These are phyloP conservation scores for Neotoma lepida DNA, from an alignment of 2,113 vertebrate species.

Conservation along the genomic window DNA sequence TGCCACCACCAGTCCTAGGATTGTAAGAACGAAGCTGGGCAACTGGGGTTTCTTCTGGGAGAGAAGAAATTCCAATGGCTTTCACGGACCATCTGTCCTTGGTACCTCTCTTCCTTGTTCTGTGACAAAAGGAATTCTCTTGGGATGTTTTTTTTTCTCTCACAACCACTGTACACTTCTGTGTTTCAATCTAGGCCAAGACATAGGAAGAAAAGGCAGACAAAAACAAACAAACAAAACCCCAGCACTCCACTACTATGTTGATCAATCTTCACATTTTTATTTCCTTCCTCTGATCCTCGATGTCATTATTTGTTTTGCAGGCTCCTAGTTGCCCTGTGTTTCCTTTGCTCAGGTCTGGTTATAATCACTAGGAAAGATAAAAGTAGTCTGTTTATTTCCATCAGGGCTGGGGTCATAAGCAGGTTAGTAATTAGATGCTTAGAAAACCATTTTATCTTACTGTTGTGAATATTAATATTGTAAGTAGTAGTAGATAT, in stretches of 20 bases:
- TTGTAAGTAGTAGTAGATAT: neutral
- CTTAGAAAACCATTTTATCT: neutral
- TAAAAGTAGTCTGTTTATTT: neutral
- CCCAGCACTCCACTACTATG: neutral
- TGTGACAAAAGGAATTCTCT: neutral
- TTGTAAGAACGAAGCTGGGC: neutral
- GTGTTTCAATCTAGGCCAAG: neutral
- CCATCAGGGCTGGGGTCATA: neutral
- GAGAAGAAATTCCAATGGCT: neutral
- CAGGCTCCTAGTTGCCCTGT: neutral
- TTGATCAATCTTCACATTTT: neutral
- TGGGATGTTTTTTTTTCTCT: neutral
- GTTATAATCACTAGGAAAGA: neutral
- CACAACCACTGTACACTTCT: too few species aligned
- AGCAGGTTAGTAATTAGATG: neutral
- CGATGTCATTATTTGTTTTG: neutral
- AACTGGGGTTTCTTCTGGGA: neutral
- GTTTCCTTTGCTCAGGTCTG: neutral
- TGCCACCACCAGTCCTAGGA: neutral
- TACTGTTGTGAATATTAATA: neutral
- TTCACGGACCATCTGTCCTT: neutral
- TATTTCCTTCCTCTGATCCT: neutral
- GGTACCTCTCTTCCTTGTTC: neutral
- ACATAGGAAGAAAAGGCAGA: neutral
- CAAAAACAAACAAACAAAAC: neutral